Evolutionary conservation across 1,140 invertebrate genomes (phyloP).

Genomic region (Harlomillsia oculata): DNA sequence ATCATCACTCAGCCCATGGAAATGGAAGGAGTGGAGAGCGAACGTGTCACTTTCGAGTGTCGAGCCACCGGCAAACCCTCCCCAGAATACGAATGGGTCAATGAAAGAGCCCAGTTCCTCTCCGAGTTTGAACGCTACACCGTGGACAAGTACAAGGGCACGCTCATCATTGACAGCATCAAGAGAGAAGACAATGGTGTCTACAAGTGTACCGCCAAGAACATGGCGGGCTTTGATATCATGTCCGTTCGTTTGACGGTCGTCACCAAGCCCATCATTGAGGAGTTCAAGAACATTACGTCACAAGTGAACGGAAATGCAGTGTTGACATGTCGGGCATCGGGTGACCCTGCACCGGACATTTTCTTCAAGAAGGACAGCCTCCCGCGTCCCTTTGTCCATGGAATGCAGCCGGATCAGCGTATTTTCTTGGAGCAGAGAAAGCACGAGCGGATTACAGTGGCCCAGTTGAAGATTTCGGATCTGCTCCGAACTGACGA

Average conservation of each 20-base stretch:
- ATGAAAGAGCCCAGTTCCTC: conserved; percentile 50
- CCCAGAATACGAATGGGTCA: conserved; percentile 71
- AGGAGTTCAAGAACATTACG: conserved; percentile 62
- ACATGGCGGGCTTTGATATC: conserved; percentile 62
- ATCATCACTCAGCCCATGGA: conserved; percentile 50
- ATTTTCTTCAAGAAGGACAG: conserved; percentile 56
- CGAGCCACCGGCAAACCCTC: conserved; percentile 69
- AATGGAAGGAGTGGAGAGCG: conserved; percentile 65
- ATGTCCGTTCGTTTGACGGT: conserved; percentile 52
- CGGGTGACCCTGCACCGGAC: conserved; percentile 56
- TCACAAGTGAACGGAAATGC: conserved; percentile 31
- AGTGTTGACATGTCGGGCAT: conserved; percentile 39
- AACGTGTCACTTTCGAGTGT: conserved; percentile 59
- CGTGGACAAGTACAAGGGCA: conserved; percentile 53
- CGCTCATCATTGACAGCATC: conserved; percentile 64
- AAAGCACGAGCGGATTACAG: conserved; percentile 22
- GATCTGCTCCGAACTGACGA: conserved; percentile 51
- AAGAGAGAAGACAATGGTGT: conserved; percentile 64
- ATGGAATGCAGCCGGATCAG: conserved; percentile 37
- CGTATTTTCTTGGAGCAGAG: conserved; percentile 37
- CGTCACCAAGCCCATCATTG: conserved; percentile 66
- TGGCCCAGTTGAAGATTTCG: conserved; percentile 38
- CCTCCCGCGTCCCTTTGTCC: conserved; percentile 27
- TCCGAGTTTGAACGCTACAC: conserved; percentile 55
- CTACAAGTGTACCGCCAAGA: conserved; percentile 73